These are phyloP conservation scores for Dallia pectoralis DNA, from an alignment of 2,797 vertebrate genomes.

Conservation along the genomic window DNA sequence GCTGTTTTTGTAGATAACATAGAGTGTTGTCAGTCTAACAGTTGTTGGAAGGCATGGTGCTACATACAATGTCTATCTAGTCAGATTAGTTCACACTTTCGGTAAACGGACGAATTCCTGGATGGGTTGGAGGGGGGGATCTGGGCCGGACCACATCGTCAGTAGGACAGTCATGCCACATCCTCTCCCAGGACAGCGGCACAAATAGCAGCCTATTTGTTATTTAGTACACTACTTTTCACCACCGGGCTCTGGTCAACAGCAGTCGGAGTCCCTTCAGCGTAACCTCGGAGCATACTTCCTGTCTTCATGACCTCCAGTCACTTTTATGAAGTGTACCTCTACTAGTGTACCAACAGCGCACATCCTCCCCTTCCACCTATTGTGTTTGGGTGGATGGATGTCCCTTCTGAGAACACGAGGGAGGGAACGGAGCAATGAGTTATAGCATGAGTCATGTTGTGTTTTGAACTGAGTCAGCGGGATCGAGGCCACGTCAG, in stretches of 20 bases:
- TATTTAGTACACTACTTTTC: not conserved
- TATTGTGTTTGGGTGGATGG: conserved; percentile 53
- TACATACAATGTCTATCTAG: not conserved
- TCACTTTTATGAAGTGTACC: conserved; percentile 44
- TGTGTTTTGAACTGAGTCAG: not conserved
- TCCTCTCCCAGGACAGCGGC: conserved; percentile 5
- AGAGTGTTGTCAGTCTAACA: not conserved
- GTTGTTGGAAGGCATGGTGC: not conserved
- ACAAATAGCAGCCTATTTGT: not conserved
- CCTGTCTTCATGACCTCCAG: conserved; percentile 59
- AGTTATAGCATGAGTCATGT: not conserved
- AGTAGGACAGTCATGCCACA: not conserved
- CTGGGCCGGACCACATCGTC: not conserved
- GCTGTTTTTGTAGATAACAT: not conserved
- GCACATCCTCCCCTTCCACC: conserved; percentile 61
- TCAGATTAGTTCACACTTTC: not conserved
- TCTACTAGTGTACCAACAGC: conserved; percentile 8
- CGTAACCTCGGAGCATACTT: conserved; percentile 30
- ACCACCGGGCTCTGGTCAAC: not conserved
- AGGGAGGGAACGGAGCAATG: conserved; percentile 15
- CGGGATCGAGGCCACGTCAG: not conserved
- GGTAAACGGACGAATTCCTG: not conserved
- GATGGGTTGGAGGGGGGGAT: not conserved
- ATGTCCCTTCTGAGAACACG: conserved; percentile 48
- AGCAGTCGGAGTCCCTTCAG: not conserved